Base-by-base conservation (phyloP, 2,797 vertebrate genomes). In the Hydrolagus colliei region DNA sequence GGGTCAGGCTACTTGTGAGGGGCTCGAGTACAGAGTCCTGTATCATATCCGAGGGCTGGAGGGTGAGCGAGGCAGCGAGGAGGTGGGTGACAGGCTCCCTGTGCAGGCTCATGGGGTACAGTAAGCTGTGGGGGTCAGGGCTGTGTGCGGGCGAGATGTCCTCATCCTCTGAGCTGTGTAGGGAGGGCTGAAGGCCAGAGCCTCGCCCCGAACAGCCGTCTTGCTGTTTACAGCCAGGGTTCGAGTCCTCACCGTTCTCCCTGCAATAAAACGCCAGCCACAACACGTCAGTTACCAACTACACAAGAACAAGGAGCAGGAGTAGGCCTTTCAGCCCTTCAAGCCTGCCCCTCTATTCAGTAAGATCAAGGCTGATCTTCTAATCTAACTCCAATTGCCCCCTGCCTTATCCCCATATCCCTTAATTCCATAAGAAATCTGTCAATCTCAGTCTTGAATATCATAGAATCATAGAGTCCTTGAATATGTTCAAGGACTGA, bases 41-140 rank as follows among this genome's bases (percentile, higher is more conserved):
- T 71, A 86, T 73, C n/a, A 86, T 84, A 32, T 88, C 87, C 9
- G 85, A 3, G 11, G 79, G 87, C 32, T 82, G 79, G 52, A 59
- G 72, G 9, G 3, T 65, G 41, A 52, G 41, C 11, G 10, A 13
- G 59, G 65, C n/a, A 1, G 77, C 22, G 14, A 73, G 67, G n/a
- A 22, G 13, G 6, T 79, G 27, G 73, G 86, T 71, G 22, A 86
- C 32, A 2, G 52, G 9, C 0, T 77, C 67, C 22, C 32, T 0
- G 73, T 78, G 27, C 77, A 72, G 27, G 86, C 71, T 63, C 9
- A 67, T 74, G 2, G 86, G 35, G 14, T 88, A 87, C n/a, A 88
- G 74, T 12, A 85, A 1, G 0, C 86, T 77, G 0, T 85, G 71
- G 10, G 82, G 80, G 0, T 27, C 35, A 2, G 86, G 86, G 62